Conservation (phyloP, 1,140 invertebrate species). For the Leptinotarsa texana region DNA sequence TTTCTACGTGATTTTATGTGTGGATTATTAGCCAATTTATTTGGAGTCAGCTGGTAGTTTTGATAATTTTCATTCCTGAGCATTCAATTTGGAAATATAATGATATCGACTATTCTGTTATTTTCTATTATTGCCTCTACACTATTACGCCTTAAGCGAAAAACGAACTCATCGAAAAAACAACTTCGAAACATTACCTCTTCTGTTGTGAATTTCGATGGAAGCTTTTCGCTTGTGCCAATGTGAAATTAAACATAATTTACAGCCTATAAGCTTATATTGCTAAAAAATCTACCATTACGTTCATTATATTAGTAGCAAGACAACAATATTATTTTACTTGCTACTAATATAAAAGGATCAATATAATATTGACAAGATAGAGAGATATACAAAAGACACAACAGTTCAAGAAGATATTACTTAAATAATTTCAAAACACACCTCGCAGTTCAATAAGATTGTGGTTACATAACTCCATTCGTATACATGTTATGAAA, state of each 20-base stretch:
- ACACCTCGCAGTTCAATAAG: no score
- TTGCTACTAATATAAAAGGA: neutral
- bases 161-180: constrained; percentile 13
- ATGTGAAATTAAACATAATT: neutral
- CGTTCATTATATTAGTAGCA: no score
- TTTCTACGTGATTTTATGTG: no score
- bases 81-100: neutral
- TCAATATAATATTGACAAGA: constrained; percentile 1
- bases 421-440: no score
- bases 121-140: constrained; percentile 46
- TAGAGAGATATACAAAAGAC: constrained; percentile 8
- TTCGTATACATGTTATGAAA: no score
- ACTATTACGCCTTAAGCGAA: constrained; percentile 37
- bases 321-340: neutral
- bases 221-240: neutral
- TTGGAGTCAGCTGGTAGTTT: neutral
- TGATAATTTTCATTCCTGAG: neutral
- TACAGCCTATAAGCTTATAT: neutral
- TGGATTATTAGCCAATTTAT: no score
- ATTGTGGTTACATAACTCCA: no score
- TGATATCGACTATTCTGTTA: constrained; percentile 19
- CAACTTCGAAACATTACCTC: neutral
- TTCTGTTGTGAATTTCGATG: neutral
- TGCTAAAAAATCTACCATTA: neutral
- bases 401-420: neutral